A percentile compares a stretch with the other conserved stretches of the same genome.
These are phyloP conservation scores for Centrocercus urophasianus DNA, from an alignment of 2,113 vertebrate species.

Conservation along the genomic window DNA sequence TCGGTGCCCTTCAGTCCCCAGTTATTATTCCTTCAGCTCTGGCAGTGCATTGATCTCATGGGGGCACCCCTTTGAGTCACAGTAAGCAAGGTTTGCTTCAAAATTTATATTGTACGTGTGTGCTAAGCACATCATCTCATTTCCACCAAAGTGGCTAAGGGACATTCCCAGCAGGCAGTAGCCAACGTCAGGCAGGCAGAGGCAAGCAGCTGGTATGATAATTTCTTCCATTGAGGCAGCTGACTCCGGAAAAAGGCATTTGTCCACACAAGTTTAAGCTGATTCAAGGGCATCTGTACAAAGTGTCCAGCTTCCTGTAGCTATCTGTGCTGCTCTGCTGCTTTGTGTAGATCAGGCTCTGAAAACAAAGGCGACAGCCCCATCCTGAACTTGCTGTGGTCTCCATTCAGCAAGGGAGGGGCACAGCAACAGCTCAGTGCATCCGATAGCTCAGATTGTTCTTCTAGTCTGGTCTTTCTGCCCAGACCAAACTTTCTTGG, in stretches of 20 bases:
- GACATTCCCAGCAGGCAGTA: neutral
- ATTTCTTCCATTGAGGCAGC: slow-evolving; percentile 35
- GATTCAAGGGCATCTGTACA: slow-evolving; percentile 58
- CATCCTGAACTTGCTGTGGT: slow-evolving; percentile 19
- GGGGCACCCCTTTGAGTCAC: neutral
- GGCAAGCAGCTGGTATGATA: slow-evolving; percentile 32
- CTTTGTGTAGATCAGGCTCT: neutral
- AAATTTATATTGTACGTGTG: neutral
- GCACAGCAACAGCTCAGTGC: neutral
- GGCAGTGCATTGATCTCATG: neutral
- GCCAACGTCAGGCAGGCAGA: slow-evolving; percentile 10
- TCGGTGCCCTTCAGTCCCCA: neutral
- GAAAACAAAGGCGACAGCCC: slow-evolving; percentile 50
- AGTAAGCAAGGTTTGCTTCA: neutral
- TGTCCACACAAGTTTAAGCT: slow-evolving; percentile 50
- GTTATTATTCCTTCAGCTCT: neutral
- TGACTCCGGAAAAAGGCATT: slow-evolving; percentile 24
- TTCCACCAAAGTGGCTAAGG: neutral
- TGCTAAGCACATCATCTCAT: neutral
- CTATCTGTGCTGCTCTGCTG: neutral
- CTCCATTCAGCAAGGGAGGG: slow-evolving; percentile 41
- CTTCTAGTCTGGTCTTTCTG: slow-evolving; percentile 36
- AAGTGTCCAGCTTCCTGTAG: slow-evolving; percentile 48
- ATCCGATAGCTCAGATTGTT: slow-evolving; percentile 37
- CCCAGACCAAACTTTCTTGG: slow-evolving; percentile 48